Conservation (phyloP, 37 sponge, comb jelly and placozoan genomes). For the Cliona cf. orientalis region DNA sequence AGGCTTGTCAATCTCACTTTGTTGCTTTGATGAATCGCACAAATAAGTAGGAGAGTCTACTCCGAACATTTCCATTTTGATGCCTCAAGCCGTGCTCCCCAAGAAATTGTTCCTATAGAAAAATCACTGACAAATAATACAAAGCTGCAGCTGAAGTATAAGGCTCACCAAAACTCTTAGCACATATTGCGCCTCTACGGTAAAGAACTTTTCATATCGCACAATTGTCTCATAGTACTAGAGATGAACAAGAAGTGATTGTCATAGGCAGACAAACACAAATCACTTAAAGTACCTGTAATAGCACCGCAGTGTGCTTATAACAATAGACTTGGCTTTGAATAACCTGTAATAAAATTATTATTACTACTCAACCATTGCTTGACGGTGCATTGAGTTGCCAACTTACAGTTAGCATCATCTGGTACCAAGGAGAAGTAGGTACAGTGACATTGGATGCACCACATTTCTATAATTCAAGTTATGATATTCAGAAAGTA, state of each 20-base stretch:
- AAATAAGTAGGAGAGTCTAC: slow-evolving; percentile 82
- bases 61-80: slow-evolving; percentile 58
- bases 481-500: no score
- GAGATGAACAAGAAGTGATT: not conserved
- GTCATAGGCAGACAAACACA: not conserved
- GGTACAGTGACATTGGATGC: slow-evolving; percentile 34
- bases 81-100: slow-evolving; percentile 73
- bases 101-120: slow-evolving; percentile 69
- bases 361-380: not conserved
- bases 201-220: slow-evolving; percentile 89
- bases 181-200: slow-evolving; percentile 46
- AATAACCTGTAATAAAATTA: slow-evolving; percentile 44
- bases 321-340: slow-evolving; percentile 57
- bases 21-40: slow-evolving; percentile 80
- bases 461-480: slow-evolving; percentile 40
- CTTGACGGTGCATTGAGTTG: not conserved
- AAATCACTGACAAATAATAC: not conserved
- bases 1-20: slow-evolving; percentile 40
- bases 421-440: slow-evolving; percentile 52
- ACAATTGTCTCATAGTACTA: slow-evolving; percentile 89
- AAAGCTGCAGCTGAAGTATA: no score
- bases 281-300: slow-evolving; percentile 40
- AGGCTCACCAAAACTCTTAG: slow-evolving; percentile 69
- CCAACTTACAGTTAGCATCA: slow-evolving; percentile 68
- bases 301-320: slow-evolving; percentile 66